Evolutionary conservation across 2,888 invertebrate genomes (phyloP).

Genomic region (Diarsia brunnea): DNA sequence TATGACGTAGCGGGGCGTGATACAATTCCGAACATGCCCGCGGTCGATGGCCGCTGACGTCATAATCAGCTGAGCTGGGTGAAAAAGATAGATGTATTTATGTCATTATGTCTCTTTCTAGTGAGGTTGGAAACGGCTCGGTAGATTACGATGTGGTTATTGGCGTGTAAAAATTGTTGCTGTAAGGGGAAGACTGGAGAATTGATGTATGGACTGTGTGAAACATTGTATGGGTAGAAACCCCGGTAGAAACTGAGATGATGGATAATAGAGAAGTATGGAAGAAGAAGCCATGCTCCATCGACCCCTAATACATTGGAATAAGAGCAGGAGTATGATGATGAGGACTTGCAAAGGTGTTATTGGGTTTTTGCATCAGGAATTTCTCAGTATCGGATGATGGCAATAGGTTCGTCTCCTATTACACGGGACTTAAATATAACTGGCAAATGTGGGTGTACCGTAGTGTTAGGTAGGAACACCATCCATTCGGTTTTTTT

Average conservation of each 20-base stretch:
- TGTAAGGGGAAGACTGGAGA: not conserved
- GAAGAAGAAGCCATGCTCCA: not conserved
- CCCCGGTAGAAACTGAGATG: not conserved
- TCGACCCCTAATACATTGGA: not conserved
- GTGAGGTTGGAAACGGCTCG: conserved; percentile 39
- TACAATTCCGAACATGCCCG: conserved; percentile 71
- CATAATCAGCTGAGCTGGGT: conserved; percentile 83
- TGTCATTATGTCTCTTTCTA: conserved; percentile 53
- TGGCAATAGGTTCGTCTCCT: too few relatives aligned
- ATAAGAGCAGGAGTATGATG: too few relatives aligned
- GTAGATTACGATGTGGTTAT: conserved; percentile 43
- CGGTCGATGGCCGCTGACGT: conserved; percentile 87
- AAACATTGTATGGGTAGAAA: not conserved
- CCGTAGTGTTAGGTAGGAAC: too few relatives aligned
- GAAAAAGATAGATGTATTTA: conserved; percentile 42
- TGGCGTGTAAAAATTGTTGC: conserved; percentile 3
- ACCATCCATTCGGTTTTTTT: too few relatives aligned
- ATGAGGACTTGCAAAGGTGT: too few relatives aligned
- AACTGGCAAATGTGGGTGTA: too few relatives aligned
- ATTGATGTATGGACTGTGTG: not conserved
- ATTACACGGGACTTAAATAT: too few relatives aligned
- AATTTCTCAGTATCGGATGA: too few relatives aligned
- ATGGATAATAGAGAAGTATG: not conserved
- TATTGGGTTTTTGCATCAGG: too few relatives aligned
- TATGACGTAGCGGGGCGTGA: conserved; percentile 79